Percentiles rank a stretch among this genome's conserved stretches.
Conservation (phyloP, 2,113 vertebrate species). For the Dendropsophus ebraccatus region DNA sequence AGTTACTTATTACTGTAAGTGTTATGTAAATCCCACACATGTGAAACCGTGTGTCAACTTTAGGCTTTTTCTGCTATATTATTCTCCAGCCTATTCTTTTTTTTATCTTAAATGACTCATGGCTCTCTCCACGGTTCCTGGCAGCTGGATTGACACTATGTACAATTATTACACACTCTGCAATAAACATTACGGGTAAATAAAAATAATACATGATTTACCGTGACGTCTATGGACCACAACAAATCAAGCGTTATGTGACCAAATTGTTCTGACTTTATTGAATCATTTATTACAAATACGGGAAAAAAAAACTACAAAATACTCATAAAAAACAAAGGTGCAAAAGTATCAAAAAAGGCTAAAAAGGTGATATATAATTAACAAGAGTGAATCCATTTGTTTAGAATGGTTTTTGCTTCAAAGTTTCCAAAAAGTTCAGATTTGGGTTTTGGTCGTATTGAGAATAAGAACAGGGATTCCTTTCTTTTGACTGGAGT, state of each 20-base stretch:
- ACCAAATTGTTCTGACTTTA: neutral
- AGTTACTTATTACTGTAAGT: neutral
- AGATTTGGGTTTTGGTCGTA: too few species aligned
- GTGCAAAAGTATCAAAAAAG: neutral
- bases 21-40: neutral
- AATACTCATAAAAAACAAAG: neutral
- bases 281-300: too few species aligned
- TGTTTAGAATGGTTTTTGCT: too few species aligned
- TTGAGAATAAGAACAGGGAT: too few species aligned
- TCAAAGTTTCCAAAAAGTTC: too few species aligned
- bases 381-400: too few species aligned
- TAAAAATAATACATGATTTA: neutral
- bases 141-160: neutral
- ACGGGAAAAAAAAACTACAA: too few species aligned
- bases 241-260: neutral
- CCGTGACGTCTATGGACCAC: too few species aligned
- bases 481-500: too few species aligned
- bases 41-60: too few species aligned
- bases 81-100: neutral
- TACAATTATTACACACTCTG: neutral
- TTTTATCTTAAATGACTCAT: neutral
- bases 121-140: neutral
- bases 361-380: too few species aligned
- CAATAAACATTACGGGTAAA: neutral
- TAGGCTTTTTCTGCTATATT: neutral